Evolutionary conservation across 2,113 vertebrate genomes (phyloP).

Genomic region (Apus apus): DNA sequence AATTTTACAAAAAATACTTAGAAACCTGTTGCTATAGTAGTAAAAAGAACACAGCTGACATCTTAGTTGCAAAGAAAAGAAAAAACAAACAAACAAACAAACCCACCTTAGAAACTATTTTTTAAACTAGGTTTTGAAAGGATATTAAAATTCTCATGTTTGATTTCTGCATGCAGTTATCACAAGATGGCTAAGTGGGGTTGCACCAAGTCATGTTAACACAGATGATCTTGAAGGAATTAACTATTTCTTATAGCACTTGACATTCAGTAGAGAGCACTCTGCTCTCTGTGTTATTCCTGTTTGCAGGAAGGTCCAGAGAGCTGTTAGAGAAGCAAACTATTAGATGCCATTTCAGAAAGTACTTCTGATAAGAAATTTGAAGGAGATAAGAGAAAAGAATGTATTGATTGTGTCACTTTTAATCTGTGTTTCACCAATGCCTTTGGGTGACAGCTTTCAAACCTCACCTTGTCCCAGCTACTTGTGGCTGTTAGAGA

Average conservation of each 20-base stretch:
- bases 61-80: background rate
- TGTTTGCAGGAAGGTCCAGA: background rate
- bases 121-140: background rate
- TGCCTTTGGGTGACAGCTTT: background rate
- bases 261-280: background rate
- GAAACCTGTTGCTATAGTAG: background rate
- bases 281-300: background rate
- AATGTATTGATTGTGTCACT: background rate
- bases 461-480: background rate
- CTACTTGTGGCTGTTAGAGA: background rate
- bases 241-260: background rate
- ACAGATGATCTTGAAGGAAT: background rate
- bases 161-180: background rate
- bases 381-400: background rate
- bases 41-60: background rate
- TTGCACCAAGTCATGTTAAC: background rate
- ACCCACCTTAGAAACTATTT: background rate
- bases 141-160: background rate
- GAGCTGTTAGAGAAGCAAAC: background rate
- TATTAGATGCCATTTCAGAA: background rate
- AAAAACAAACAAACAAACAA: background rate
- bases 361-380: background rate
- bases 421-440: background rate
- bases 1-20: background rate
- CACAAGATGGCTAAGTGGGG: background rate